Percentiles rank a stretch among this genome's conserved stretches.
These are phyloP conservation scores for Protosalanx chinensis DNA, from an alignment of 2,797 vertebrate species.

Conservation along the genomic window DNA sequence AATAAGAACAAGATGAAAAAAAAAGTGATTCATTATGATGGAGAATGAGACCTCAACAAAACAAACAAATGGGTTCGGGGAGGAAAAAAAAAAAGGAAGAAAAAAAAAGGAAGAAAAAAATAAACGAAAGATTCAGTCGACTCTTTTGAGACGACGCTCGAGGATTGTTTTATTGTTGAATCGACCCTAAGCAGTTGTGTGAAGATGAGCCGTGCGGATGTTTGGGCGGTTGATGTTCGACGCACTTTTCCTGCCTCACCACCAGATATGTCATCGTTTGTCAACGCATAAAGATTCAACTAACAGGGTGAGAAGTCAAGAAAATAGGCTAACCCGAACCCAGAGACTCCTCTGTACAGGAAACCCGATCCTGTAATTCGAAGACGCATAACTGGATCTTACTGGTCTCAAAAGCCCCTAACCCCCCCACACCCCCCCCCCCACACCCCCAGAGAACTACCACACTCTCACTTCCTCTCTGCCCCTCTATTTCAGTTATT, in stretches of 20 bases:
- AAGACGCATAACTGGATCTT: no score
- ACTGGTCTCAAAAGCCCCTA: no score
- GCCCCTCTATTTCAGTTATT: conserved; percentile 36
- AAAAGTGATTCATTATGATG: conserved; percentile 75
- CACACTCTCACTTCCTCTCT: conserved; percentile 18
- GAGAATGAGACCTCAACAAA: conserved; percentile 73
- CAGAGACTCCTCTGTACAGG: no score
- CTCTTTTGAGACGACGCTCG: conserved; percentile 46
- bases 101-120: conserved; percentile 48
- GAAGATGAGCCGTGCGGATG: not conserved
- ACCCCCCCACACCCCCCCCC: no score
- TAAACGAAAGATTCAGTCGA: conserved; percentile 53
- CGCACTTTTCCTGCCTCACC: not conserved
- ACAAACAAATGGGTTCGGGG: conserved; percentile 65
- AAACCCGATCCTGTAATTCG: no score
- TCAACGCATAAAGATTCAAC: conserved; percentile 6
- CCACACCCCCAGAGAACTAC: not conserved
- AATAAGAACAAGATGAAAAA: conserved; percentile 71
- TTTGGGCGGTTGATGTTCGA: not conserved
- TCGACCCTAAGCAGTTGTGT: conserved; percentile 3
- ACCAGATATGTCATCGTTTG: conserved; percentile 11
- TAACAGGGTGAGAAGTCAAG: conserved; percentile 8
- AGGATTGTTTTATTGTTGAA: conserved; percentile 25
- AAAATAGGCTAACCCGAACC: not conserved
- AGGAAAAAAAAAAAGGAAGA: conserved; percentile 56